A percentile compares a stretch with the other conserved stretches of the same genome.
Conservation (phyloP, 2,888 invertebrate species). For the Frankliniella intonsa region DNA sequence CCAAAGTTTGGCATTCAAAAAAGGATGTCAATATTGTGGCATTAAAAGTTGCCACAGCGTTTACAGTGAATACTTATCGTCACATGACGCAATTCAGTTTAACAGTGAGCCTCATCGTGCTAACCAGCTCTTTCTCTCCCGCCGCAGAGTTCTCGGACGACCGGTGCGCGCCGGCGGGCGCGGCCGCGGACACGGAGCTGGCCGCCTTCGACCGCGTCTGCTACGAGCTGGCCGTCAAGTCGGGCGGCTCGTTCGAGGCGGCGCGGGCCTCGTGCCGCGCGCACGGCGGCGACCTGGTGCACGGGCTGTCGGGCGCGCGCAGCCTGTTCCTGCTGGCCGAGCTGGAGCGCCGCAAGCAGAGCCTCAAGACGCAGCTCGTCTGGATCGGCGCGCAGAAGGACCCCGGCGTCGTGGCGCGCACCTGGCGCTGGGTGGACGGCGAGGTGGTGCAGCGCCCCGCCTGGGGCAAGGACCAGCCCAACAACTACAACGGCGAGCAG, state of each 20-base stretch:
- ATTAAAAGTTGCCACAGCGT: too few relatives aligned
- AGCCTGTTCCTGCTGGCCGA: conserved; percentile 69
- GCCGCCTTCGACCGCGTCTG: conserved; percentile 81
- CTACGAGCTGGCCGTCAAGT: conserved; percentile 79
- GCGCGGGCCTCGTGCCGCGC: conserved; percentile 71
- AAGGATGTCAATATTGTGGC: too few relatives aligned
- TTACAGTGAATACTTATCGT: too few relatives aligned
- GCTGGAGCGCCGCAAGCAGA: conserved; percentile 72
- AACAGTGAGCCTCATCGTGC: too few relatives aligned
- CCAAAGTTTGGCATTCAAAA: too few relatives aligned
- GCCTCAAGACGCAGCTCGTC: conserved; percentile 76
- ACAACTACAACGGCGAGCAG: conserved; percentile 92
- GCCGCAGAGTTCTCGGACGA: conserved; percentile 76
- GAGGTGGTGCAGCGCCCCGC: conserved; percentile 72
- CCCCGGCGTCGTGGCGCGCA: conserved; percentile 72
- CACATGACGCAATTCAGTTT: too few relatives aligned
- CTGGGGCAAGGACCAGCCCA: conserved; percentile 93
- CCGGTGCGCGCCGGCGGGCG: conserved; percentile 68
- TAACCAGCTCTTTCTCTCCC: conserved; percentile 1
- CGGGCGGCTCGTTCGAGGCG: conserved; percentile 77
- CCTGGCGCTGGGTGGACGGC: conserved; percentile 88
- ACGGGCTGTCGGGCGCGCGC: conserved; percentile 58
- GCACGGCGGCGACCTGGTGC: conserved; percentile 65
- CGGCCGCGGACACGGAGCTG: conserved; percentile 73
- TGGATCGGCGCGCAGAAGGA: conserved; percentile 91